Evolutionary conservation across 2,797 vertebrate species (phyloP).

Genomic region (Malacoraja senta): DNA sequence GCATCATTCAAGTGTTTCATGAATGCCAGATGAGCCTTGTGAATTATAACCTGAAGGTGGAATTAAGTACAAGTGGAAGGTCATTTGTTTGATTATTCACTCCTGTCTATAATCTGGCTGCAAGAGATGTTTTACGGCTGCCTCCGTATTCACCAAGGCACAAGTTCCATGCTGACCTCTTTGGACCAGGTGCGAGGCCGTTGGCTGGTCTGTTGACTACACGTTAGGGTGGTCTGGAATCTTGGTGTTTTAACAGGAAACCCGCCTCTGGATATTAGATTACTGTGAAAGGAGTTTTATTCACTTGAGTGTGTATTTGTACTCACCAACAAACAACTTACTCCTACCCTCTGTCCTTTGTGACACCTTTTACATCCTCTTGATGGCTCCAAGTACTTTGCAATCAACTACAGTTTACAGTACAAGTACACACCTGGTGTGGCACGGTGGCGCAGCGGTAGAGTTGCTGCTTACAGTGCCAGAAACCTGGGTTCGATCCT

Average conservation of each 20-base stretch:
- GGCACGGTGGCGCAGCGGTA: too few species aligned
- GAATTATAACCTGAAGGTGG: constrained; percentile 15
- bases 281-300: not conserved
- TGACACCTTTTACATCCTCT: not conserved
- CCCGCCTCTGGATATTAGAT: not conserved
- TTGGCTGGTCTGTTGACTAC: not conserved
- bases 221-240: too few species aligned
- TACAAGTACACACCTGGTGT: not conserved
- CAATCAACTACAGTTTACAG: not conserved
- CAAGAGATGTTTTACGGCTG: not conserved
- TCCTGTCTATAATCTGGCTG: not conserved
- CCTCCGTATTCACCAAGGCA: not conserved
- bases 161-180: not conserved
- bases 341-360: too few species aligned
- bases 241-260: not conserved
- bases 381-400: not conserved
- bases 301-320: not conserved
- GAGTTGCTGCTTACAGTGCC: too few species aligned
- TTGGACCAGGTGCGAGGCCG: not conserved
- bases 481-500: too few species aligned
- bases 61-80: not conserved
- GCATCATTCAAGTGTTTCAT: not conserved
- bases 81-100: constrained; percentile 21
- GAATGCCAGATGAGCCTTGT: not conserved
- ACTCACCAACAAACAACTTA: not conserved